A percentile compares a stretch with the other conserved stretches of the same genome.
These are phyloP conservation scores for Brachionus asplanchnoidis DNA, from an alignment of 1,140 invertebrate genomes.

Conservation along the genomic window DNA sequence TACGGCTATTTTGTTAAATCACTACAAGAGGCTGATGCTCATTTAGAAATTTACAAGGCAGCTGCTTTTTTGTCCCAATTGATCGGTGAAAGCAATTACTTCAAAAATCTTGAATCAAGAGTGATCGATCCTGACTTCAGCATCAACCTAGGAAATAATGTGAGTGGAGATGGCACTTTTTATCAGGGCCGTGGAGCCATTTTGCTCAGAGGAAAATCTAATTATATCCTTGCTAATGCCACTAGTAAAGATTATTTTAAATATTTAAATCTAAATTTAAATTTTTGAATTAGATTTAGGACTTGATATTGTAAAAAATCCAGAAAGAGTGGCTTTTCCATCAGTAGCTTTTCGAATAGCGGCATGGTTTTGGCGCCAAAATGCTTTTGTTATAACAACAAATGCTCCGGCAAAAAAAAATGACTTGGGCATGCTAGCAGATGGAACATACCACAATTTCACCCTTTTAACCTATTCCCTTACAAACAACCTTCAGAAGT, in stretches of 20 bases:
- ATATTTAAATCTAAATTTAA: not conserved
- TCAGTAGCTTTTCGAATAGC: conserved; percentile 2
- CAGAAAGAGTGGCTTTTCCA: conserved; percentile 3
- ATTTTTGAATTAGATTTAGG: not conserved
- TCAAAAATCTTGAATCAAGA: not conserved
- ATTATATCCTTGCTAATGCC: not conserved
- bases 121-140: not conserved
- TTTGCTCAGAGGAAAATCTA: conserved; percentile 21
- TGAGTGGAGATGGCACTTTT: not conserved
- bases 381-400: not conserved
- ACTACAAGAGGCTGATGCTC: not conserved
- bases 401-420: not conserved
- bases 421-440: not conserved
- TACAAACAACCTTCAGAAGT: conserved; percentile 14
- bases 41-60: not conserved
- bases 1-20: not conserved
- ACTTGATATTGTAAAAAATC: not conserved
- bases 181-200: conserved; percentile 7
- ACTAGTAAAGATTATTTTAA: too few species aligned
- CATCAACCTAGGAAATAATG: not conserved
- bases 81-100: not conserved
- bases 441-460: conserved; percentile 31
- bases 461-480: not conserved
- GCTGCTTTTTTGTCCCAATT: conserved; percentile 26
- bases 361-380: conserved; percentile 8